These are phyloP conservation scores for Blomia tropicalis DNA, from an alignment of 2,888 invertebrate species.

Conservation along the genomic window DNA sequence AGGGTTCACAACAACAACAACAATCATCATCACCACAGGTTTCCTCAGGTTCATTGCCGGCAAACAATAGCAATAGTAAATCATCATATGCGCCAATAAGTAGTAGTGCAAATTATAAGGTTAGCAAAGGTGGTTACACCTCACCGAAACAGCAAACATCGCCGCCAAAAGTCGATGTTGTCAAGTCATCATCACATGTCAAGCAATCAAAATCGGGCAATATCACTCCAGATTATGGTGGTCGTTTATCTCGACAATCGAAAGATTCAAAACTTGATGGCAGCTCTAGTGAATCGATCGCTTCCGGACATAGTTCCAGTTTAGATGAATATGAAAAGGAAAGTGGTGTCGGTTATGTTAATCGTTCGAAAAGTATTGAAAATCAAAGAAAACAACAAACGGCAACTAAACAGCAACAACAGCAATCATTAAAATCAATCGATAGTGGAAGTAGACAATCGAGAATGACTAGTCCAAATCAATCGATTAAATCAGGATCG, in stretches of 20 bases:
- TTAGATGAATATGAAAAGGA: constrained; percentile 28
- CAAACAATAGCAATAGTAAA: background rate
- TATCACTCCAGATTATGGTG: constrained; percentile 1
- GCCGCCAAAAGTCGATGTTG: too few species aligned
- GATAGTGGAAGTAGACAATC: background rate
- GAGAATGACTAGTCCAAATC: background rate
- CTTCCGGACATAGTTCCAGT: constrained; percentile 25
- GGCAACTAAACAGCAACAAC: background rate
- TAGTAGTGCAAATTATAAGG: constrained; percentile 6
- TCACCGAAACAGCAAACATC: constrained; percentile 23
- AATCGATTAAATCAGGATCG: constrained; percentile 11
- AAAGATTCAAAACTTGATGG: constrained; percentile 26
- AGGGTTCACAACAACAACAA: constrained; percentile 8
- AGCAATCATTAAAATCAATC: background rate
- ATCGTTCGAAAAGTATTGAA: constrained; percentile 1
- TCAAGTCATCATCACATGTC: constrained; percentile 22
- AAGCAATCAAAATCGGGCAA: background rate
- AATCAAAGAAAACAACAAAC: background rate
- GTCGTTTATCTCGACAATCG: constrained; percentile 24
- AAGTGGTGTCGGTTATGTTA: background rate
- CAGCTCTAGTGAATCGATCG: constrained; percentile 23
- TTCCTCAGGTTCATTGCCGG: background rate
- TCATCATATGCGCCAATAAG: background rate
- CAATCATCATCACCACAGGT: background rate
- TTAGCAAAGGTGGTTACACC: too few species aligned